Conservation (phyloP, 2,797 vertebrate genomes). For the Poeciliopsis paucimaculata region DNA sequence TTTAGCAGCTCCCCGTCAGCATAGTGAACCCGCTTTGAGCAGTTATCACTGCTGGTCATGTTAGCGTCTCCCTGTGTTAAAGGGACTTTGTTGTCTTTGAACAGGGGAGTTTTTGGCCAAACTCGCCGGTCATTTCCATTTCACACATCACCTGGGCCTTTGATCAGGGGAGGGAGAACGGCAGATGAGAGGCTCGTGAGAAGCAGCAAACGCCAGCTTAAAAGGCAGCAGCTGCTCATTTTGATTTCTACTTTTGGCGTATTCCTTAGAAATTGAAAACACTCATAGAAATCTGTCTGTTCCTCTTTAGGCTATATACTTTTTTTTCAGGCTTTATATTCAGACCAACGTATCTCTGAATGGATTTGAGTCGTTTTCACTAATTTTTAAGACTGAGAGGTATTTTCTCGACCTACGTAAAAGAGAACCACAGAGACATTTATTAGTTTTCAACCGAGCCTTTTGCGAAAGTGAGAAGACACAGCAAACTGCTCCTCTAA, state of each 20-base stretch:
- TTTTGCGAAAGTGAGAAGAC: too few relatives aligned
- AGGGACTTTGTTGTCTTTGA: slow-evolving; percentile 51
- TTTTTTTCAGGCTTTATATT: neutral
- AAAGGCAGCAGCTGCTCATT: neutral
- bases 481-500: too few relatives aligned
- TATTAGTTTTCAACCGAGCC: too few relatives aligned
- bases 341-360: neutral
- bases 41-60: slow-evolving; percentile 40
- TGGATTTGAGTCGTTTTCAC: neutral
- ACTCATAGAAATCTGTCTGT: too few relatives aligned
- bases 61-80: slow-evolving; percentile 42
- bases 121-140: slow-evolving; percentile 66
- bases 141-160: slow-evolving; percentile 71
- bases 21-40: slow-evolving; percentile 36
- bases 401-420: too few relatives aligned
- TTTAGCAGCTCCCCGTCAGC: slow-evolving; percentile 25
- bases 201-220: slow-evolving; percentile 9
- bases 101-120: slow-evolving; percentile 41
- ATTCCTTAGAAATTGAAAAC: neutral
- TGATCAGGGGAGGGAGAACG: slow-evolving; percentile 43
- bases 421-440: too few relatives aligned
- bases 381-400: neutral
- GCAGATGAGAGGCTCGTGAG: slow-evolving; percentile 14
- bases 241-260: neutral
- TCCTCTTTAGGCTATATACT: neutral